phyloP scores from a whole-genome alignment of 2,113 vertebrate species.

The Triplophysa siluroides region DNA sequence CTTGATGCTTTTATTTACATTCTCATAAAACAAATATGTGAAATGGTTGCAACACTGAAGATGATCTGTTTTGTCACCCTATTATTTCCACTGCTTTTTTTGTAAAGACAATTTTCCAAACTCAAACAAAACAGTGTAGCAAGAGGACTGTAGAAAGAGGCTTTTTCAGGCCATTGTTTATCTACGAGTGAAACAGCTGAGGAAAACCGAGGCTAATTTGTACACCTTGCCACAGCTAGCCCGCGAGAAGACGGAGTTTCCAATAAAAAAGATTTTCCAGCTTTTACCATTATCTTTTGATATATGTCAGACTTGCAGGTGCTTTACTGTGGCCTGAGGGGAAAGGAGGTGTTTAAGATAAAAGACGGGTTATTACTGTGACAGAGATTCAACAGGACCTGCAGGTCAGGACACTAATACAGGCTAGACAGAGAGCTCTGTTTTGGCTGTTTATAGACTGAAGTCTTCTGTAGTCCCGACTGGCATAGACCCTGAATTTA shows the following conservation, averaged over 20 bases:
- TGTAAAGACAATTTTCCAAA: conserved; percentile 55
- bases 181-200: conserved; percentile 65
- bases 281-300: conserved; percentile 79
- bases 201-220: conserved; percentile 65
- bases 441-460: conserved; percentile 56
- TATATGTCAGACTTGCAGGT: conserved; percentile 74
- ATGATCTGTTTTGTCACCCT: conserved; percentile 63
- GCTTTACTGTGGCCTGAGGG: conserved; percentile 67
- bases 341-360: conserved; percentile 67
- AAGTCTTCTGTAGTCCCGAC: not conserved
- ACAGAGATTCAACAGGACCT: conserved; percentile 75
- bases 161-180: conserved; percentile 69
- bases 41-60: conserved; percentile 63
- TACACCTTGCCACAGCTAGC: conserved; percentile 68
- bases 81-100: conserved; percentile 59
- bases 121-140: conserved; percentile 45
- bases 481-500: conserved; percentile 4
- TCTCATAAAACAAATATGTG: conserved; percentile 60
- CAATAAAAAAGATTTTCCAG: conserved; percentile 65
- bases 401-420: conserved; percentile 74
- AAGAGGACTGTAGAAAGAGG: conserved; percentile 38
- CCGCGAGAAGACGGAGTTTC: conserved; percentile 50
- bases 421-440: conserved; percentile 68
- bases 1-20: conserved; percentile 52
- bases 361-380: conserved; percentile 80